phyloP scores from a whole-genome alignment of 2,113 vertebrate genomes.

The Rhadina sibilatrix region DNA sequence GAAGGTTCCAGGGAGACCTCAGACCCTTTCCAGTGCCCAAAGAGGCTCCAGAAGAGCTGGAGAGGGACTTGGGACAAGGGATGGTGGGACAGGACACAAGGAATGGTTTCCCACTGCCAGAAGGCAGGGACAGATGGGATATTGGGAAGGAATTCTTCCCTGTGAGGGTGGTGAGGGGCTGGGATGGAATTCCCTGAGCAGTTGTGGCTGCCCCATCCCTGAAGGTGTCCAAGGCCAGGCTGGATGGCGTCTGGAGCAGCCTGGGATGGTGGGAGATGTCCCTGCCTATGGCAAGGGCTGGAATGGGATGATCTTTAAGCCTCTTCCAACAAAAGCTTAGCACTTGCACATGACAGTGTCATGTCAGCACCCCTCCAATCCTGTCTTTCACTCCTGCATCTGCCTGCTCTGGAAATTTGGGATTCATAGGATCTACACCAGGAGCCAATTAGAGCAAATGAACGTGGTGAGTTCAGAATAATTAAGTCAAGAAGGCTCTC shows the following conservation, averaged over 20 bases:
- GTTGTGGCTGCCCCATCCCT: background rate
- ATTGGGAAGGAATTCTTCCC: background rate
- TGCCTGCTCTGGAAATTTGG: background rate
- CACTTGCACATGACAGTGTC: fast-evolving
- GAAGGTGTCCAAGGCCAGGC: fast-evolving
- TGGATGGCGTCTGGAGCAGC: fast-evolving
- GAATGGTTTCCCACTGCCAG: background rate
- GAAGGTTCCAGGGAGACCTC: fast-evolving
- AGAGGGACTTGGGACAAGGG: fast-evolving
- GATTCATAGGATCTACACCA: background rate
- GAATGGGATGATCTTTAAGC: background rate
- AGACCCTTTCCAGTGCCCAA: fast-evolving
- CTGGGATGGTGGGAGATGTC: background rate
- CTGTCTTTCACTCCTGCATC: background rate
- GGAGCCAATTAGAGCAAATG: background rate
- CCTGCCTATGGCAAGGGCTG: background rate
- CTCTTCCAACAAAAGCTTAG: background rate
- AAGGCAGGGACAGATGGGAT: fast-evolving
- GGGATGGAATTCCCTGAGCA: background rate
- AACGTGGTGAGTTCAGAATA: background rate
- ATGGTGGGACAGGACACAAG: fast-evolving
- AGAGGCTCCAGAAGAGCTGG: background rate
- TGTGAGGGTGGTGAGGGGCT: fast-evolving
- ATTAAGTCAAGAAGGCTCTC: background rate
- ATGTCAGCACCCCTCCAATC: background rate